Percentiles rank a stretch among this genome's conserved stretches.
Evolutionary conservation across 2,797 vertebrate genomes (phyloP).

Genomic region (Diplodus puntazzo): DNA sequence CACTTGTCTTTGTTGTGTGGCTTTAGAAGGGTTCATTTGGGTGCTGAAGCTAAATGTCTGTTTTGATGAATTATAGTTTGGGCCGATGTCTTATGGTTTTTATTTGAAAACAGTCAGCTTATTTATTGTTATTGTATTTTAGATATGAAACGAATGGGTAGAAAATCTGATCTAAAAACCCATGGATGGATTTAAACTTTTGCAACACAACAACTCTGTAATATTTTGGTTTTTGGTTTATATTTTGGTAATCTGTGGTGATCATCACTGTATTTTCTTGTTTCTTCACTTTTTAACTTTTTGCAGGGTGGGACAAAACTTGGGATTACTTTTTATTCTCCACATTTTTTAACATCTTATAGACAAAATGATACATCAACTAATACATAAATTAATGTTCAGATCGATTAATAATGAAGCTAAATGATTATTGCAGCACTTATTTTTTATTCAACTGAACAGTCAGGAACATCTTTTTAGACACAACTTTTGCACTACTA

Average conservation of each 20-base stretch:
- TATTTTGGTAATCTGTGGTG: not conserved
- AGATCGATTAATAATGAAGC: not conserved
- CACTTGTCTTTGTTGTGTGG: slow-evolving; percentile 29
- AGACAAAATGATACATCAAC: not conserved
- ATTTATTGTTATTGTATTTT: slow-evolving; percentile 9
- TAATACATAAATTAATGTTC: not conserved
- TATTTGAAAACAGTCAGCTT: not conserved
- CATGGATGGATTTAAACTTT: not conserved
- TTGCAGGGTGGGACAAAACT: no score
- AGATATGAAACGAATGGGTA: slow-evolving; percentile 8
- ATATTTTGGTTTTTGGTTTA: slow-evolving; percentile 10
- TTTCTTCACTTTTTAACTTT: not conserved
- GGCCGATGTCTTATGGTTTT: not conserved
- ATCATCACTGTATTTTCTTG: not conserved
- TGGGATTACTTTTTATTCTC: no score
- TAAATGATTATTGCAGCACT: not conserved
- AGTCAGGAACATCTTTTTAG: no score
- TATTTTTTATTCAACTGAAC: no score
- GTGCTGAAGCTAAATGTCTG: slow-evolving; percentile 9
- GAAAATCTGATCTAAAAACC: not conserved
- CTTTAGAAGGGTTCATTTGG: slow-evolving; percentile 18
- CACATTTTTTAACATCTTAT: not conserved
- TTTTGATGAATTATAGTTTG: slow-evolving; percentile 30
- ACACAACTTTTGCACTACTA: no score
- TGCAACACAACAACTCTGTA: not conserved